Evolutionary conservation across 2,113 vertebrate genomes (phyloP), one percentile per base, ranked within the genome.

Genomic region (Xenopus borealis): DNA sequence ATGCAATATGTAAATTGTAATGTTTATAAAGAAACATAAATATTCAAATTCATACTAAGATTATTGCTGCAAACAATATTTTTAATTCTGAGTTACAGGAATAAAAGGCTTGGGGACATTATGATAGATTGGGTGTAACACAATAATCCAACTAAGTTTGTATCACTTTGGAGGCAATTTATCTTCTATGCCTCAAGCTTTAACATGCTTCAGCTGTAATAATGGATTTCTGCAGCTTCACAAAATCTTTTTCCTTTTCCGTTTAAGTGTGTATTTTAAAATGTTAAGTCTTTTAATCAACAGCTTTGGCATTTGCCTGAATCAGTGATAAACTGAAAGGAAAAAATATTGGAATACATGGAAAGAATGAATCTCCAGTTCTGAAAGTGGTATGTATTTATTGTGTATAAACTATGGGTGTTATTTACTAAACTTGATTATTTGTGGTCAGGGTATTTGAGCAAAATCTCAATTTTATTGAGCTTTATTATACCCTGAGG

Each of bases 11-110:
- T 13, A 85, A 86, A 81, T 86, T 88, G 80, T 82, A 66, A 85
- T 86, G 75, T 86, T 57, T 53, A 19, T 44, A 84, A 85, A 80
- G 81, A 81, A 88, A 84, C 19, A 88, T 88, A 90, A 85, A 84
- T 84, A 90, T 89, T 86, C 85, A 90, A 89, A 90, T 87, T 62
- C 83, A 79, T 82, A 71, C 83, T 69, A 84, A 85, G 86, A 87
- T 86, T 88, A 85, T 86, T 72, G 85, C 82, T 83, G 83, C 81
- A 82, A 84, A 83, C 85, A 84, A 84, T 86, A 87, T 79, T 79
- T 89, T 89, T 87, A 89, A 87, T 88, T 89, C 84, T 83, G 79
- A 85, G 82, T 87, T 89, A 80, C 88, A 88, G 88, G 85, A 69
- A 72, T 59, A 16, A 85, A 81, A 90, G 81, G 84, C 88, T 88